Evolutionary conservation across 2,888 invertebrate species (phyloP), one percentile per base, ranked within the genome.

Genomic region (Mythimna loreyi): DNA sequence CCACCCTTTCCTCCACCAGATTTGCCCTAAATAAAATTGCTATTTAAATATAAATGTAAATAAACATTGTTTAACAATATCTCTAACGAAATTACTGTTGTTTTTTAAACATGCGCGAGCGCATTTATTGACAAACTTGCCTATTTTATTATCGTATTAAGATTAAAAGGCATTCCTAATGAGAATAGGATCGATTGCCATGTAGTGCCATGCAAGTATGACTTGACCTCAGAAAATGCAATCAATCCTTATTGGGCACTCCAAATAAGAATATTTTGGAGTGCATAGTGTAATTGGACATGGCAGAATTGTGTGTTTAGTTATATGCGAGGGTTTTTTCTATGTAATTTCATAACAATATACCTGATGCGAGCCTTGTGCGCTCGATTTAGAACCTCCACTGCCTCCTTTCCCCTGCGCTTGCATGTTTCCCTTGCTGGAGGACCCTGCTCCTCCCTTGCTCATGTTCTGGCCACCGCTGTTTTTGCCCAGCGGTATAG

Each of bases 311-410:
- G 19, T 52, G 19, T 4, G 19, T 19, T 13, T 9, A 19, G 8
- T 50, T 25, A 25, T 25, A 28, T 52, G 52, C 28, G 28, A 52
- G 16, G 8, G n/a, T 8, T 21, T 21, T 11, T n/a, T 25, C 19
- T 9, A 67, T 19, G 16, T 11, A 9, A n/a, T 47, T 9, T 23
- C 16, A 47, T 23, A n/a, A 47, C 1, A 25, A 28, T 3, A 53
- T 63, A 93, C 93, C 89, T 92, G 91, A 87, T 93, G 93, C 52
- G 89, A 87, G 45, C 87, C 85, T 77, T 92, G 92, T 16, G 89
- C 70, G 52, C 84, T 89, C 33, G 87, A 82, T 77, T 94, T 94
- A 2, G 89, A 87, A 9, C 92, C 89, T 5, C 88, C 80, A 40
- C 90, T 79, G 43, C 92, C 89, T 59, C 84, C 84, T 67, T 93